These are phyloP conservation scores for Nezara viridula DNA, from an alignment of 2,888 invertebrate species.

Conservation along the genomic window DNA sequence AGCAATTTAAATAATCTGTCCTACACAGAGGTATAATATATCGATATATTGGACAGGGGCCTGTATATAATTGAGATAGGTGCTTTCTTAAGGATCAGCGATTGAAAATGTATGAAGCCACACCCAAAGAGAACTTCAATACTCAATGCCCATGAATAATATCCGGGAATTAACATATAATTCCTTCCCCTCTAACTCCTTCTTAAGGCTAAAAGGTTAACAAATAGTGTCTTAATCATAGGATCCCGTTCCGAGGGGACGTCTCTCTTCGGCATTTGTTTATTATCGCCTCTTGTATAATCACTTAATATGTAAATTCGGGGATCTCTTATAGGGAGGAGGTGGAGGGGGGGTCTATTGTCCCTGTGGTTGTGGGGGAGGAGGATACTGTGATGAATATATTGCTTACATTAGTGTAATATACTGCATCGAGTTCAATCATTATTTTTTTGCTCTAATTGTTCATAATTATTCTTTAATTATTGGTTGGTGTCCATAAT, in stretches of 20 bases:
- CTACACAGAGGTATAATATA: conserved; percentile 14
- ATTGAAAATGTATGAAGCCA: conserved; percentile 41
- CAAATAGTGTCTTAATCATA: conserved; percentile 54
- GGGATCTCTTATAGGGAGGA: neutral
- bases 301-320: conserved; percentile 58
- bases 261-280: neutral
- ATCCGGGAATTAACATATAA: conserved; percentile 21
- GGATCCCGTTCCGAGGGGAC: neutral
- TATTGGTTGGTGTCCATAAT: no score
- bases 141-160: conserved; percentile 5
- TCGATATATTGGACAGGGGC: neutral
- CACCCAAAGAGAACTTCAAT: conserved; percentile 32
- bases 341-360: neutral
- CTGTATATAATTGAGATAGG: conserved; percentile 42
- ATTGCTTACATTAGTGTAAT: neutral
- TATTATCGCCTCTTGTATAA: conserved; percentile 54
- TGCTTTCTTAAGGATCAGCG: neutral
- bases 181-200: neutral
- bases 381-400: neutral
- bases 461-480: no score
- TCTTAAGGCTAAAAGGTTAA: conserved; percentile 11
- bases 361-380: neutral
- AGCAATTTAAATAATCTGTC: conserved; percentile 15
- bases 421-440: no score
- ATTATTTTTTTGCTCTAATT: no score